These are phyloP conservation scores for Neoitamus cyanurus DNA, from an alignment of 2,888 invertebrate genomes.

Conservation along the genomic window DNA sequence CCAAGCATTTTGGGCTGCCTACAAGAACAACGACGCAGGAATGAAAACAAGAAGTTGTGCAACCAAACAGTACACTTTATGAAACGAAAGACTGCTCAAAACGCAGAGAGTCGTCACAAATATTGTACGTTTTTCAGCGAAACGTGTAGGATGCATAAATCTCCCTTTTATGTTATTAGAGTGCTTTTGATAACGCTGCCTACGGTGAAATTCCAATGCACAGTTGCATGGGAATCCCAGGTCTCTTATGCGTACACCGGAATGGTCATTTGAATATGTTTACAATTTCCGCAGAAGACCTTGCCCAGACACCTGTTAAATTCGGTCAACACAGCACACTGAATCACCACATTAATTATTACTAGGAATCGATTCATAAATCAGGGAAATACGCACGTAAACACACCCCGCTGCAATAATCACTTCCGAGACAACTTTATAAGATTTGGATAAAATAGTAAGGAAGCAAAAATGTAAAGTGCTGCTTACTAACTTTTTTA, in stretches of 20 bases:
- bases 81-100: background rate
- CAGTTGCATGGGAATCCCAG: constrained; percentile 19
- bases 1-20: background rate
- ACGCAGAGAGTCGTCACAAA: background rate
- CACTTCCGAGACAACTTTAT: background rate
- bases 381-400: background rate
- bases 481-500: constrained; percentile 62
- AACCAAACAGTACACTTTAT: background rate
- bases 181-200: background rate
- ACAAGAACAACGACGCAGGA: background rate
- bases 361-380: background rate
- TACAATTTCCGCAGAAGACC: background rate
- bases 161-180: background rate
- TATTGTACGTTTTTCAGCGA: background rate
- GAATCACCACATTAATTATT: background rate
- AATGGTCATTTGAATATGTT: constrained; percentile 20
- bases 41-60: background rate
- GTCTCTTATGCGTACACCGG: background rate
- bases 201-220: constrained; percentile 6
- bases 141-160: constrained; percentile 23
- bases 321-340: constrained; percentile 9
- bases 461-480: background rate
- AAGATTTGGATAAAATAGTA: background rate
- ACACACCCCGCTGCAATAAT: background rate
- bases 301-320: background rate